Conservation (phyloP, 2,113 vertebrate species). For the Bujurquina vittata region DNA sequence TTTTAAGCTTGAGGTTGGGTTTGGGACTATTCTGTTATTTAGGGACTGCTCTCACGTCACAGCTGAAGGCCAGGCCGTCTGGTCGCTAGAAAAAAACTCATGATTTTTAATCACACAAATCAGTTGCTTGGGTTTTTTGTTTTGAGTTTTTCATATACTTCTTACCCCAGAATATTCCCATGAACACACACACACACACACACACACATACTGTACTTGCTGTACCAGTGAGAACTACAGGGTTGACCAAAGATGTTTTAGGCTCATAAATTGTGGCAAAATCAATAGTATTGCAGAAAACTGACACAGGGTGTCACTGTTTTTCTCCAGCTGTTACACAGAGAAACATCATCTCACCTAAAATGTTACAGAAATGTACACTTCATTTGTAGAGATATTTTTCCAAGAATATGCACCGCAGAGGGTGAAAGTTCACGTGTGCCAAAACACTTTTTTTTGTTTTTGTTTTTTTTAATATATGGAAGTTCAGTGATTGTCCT, state of each 20-base stretch:
- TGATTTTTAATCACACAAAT: not conserved
- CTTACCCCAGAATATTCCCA: not conserved
- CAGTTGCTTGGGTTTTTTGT: not conserved
- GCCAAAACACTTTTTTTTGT: not conserved
- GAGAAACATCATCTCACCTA: not conserved
- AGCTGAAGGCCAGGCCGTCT: slow-evolving; percentile 20
- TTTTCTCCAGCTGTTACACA: not conserved
- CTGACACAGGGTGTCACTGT: slow-evolving; percentile 44
- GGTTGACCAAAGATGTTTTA: slow-evolving; percentile 54
- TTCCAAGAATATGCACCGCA: slow-evolving; percentile 24
- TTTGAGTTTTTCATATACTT: slow-evolving; percentile 20
- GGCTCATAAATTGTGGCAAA: not conserved
- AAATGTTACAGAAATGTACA: not conserved
- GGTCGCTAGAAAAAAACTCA: not conserved
- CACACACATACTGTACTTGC: not conserved
- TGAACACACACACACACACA: not conserved
- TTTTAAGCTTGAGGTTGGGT: not conserved
- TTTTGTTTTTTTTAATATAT: too few species aligned
- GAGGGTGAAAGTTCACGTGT: not conserved
- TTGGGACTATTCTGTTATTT: not conserved
- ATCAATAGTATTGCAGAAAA: slow-evolving; percentile 1
- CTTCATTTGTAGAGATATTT: not conserved
- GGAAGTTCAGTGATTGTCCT: not conserved
- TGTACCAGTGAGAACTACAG: not conserved
- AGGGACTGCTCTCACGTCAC: slow-evolving; percentile 1